phyloP scores from a whole-genome alignment of 2,888 invertebrate genomes.

The Scaptomyza tumidula region DNA sequence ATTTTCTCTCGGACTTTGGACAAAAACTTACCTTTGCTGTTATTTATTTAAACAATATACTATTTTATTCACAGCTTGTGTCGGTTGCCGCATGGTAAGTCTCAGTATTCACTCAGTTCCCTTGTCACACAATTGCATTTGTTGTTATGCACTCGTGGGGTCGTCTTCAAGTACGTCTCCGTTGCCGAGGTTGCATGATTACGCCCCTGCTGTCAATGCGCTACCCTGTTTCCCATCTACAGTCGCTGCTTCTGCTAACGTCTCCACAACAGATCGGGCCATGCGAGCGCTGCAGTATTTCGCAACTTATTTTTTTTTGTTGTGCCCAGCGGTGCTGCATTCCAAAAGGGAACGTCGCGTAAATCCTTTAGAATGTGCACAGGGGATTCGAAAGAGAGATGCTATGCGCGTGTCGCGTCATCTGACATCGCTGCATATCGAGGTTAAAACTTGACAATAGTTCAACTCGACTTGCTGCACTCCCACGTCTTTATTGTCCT shows the following conservation, averaged over 20 bases:
- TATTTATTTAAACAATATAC: no score
- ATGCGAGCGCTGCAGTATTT: conserved; percentile 55
- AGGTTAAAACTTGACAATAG: conserved; percentile 80
- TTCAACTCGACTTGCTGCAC: conserved; percentile 75
- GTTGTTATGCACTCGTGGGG: conserved; percentile 73
- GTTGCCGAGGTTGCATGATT: conserved; percentile 66
- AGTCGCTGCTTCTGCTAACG: conserved; percentile 19
- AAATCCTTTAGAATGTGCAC: conserved; percentile 7
- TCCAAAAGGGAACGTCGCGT: conserved; percentile 49
- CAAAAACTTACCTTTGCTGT: no score
- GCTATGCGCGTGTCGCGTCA: conserved; percentile 53
- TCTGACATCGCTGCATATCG: conserved; percentile 80
- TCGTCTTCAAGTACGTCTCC: conserved; percentile 44
- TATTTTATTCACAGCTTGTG: background rate
- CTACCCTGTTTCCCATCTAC: background rate
- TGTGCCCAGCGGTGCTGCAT: conserved; percentile 59
- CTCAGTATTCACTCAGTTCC: conserved; percentile 24
- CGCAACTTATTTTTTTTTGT: conserved; percentile 67
- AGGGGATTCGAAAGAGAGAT: background rate
- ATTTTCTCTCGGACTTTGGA: no score
- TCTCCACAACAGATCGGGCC: conserved; percentile 32
- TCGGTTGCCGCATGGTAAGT: background rate
- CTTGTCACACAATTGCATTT: conserved; percentile 72
- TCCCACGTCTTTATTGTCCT: conserved; percentile 67
- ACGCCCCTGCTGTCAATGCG: conserved; percentile 16